A percentile compares a stretch with the other conserved stretches of the same genome.
Evolutionary conservation across 2,888 invertebrate genomes (phyloP).

Genomic region (Globia sparganii): DNA sequence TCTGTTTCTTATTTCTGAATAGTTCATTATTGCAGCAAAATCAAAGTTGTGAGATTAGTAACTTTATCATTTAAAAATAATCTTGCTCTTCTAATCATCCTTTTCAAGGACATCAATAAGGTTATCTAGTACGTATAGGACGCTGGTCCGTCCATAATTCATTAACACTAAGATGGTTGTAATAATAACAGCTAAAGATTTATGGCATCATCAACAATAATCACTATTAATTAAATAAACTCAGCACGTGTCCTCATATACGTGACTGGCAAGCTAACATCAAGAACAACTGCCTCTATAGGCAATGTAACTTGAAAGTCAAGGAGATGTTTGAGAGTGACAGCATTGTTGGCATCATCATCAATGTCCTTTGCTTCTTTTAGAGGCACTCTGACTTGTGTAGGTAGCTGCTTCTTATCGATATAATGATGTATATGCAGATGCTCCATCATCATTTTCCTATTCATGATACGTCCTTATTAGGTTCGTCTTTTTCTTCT

Average conservation of each 20-base stretch:
- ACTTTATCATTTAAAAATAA: background rate
- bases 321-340: background rate
- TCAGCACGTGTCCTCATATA: slow-evolving; percentile 27
- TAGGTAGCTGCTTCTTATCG: background rate
- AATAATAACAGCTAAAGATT: slow-evolving; percentile 32
- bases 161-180: slow-evolving; percentile 21
- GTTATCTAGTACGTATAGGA: slow-evolving; percentile 1
- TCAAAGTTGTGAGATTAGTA: background rate
- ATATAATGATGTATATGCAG: background rate
- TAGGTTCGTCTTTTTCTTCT: no score
- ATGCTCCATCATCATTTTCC: background rate
- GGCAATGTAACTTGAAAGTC: slow-evolving; percentile 21
- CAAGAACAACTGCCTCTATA: background rate
- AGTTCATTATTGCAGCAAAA: background rate
- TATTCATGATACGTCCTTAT: no score
- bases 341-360: background rate
- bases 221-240: slow-evolving; percentile 38
- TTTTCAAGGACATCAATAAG: slow-evolving; percentile 19
- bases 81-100: background rate
- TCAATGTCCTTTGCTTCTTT: background rate
- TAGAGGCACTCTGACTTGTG: background rate
- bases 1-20: background rate
- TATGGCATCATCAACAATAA: slow-evolving; percentile 34
- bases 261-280: slow-evolving; percentile 32
- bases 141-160: slow-evolving; percentile 1